Percentiles rank a stretch among this genome's conserved stretches.
phyloP scores from a whole-genome alignment of 2,797 vertebrate genomes.

The Cottoperca gobio region DNA sequence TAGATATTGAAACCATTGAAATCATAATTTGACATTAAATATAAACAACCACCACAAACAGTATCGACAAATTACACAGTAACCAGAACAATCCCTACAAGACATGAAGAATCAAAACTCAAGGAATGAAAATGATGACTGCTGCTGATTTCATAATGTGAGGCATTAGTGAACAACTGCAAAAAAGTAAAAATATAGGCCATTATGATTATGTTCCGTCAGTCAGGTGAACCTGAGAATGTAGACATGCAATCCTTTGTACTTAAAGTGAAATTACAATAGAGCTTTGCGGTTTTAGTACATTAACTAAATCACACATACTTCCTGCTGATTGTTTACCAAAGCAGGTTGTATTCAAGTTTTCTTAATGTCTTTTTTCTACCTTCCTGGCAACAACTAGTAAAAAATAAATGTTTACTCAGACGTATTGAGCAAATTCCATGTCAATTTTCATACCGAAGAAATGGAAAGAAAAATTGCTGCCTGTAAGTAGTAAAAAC shows the following conservation, averaged over 20 bases:
- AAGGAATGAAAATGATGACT: background rate
- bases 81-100: conserved; percentile 13
- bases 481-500: background rate
- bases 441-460: background rate
- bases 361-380: background rate
- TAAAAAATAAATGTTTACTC: conserved; percentile 1
- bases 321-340: background rate
- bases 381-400: background rate
- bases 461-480: background rate
- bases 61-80: conserved; percentile 8
- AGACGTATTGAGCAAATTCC: background rate
- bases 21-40: conserved; percentile 10
- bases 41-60: conserved; percentile 7
- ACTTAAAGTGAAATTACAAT: background rate
- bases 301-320: background rate
- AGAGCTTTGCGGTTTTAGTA: background rate
- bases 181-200: conserved; percentile 7
- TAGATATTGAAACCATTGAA: background rate
- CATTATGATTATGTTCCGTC: conserved; percentile 17
- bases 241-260: conserved; percentile 1
- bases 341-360: conserved; percentile 1
- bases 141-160: conserved; percentile 15
- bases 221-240: conserved; percentile 44
- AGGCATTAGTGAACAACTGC: conserved; percentile 21
- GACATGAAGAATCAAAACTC: conserved; percentile 10